A percentile compares a stretch with the other conserved stretches of the same genome.
phyloP scores from a whole-genome alignment of 2,797 vertebrate species.

The Gymnothorax reevesii region DNA sequence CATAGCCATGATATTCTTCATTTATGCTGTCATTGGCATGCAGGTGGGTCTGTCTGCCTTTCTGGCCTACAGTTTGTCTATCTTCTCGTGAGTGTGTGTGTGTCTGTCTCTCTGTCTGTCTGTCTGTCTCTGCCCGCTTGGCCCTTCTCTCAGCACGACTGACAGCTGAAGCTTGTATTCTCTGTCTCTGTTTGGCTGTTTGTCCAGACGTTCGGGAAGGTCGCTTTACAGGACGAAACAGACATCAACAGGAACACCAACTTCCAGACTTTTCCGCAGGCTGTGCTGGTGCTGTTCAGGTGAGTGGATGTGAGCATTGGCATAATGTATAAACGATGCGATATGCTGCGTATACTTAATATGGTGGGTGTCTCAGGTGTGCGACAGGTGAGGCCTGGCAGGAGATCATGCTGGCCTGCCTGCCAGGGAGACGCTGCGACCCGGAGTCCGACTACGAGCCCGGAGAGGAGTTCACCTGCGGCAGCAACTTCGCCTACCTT shows the following conservation, averaged over 20 bases:
- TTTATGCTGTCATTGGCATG: constrained; percentile 98
- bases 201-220: constrained; percentile 91
- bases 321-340: neutral
- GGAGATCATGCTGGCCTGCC: constrained; percentile 94
- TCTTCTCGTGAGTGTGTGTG: neutral
- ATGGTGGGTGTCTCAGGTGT: constrained; percentile 73
- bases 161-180: too few species aligned
- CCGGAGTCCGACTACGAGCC: constrained; percentile 87
- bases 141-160: neutral
- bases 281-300: constrained; percentile 95
- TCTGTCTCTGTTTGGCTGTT: constrained; percentile 20
- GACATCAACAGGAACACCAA: constrained; percentile 98
- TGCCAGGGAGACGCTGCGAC: constrained; percentile 91
- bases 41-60: constrained; percentile 76
- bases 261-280: constrained; percentile 97
- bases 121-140: neutral
- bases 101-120: neutral
- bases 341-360: too few species aligned
- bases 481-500: constrained; percentile 93
- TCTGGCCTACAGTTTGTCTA: neutral
- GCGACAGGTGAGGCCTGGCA: constrained; percentile 98
- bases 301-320: constrained; percentile 43
- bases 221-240: constrained; percentile 89
- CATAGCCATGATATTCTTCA: constrained; percentile 98
- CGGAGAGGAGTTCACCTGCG: constrained; percentile 90